A percentile compares a stretch with the other conserved stretches of the same genome.
Evolutionary conservation across 2,113 vertebrate species (phyloP).

Genomic region (Percina caprodes): DNA sequence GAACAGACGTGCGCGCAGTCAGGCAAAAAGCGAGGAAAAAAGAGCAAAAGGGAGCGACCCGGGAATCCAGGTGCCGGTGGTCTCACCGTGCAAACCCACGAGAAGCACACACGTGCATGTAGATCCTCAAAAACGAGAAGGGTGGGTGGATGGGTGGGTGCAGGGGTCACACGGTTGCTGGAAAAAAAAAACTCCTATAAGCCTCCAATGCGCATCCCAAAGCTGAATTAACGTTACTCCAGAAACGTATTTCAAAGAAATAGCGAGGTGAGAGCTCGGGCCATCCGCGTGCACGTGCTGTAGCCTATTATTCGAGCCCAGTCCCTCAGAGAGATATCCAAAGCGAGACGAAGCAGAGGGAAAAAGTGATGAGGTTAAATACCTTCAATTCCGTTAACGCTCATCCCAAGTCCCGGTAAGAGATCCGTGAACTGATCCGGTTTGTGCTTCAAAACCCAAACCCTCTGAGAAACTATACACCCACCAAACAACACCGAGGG

Average conservation of each 20-base stretch:
- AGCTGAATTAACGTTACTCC: conserved; percentile 19
- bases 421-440: conserved; percentile 18
- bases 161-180: not conserved
- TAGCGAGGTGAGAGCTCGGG: not conserved
- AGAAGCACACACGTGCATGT: not conserved
- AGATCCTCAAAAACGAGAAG: conserved; percentile 15
- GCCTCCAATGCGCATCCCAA: not conserved
- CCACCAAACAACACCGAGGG: conserved; percentile 2
- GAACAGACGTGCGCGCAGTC: conserved; percentile 22
- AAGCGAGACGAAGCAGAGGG: not conserved
- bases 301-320: too few species aligned
- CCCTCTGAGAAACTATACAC: conserved; percentile 1
- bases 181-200: conserved; percentile 19
- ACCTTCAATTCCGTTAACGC: conserved; percentile 21
- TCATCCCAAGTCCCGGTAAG: not conserved
- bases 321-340: conserved; percentile 5
- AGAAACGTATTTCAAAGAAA: conserved; percentile 5
- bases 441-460: not conserved
- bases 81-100: conserved; percentile 11
- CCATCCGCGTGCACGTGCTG: not conserved
- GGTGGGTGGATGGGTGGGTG: not conserved
- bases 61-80: conserved; percentile 53
- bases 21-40: not conserved
- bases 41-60: not conserved
- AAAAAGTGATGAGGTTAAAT: conserved; percentile 32